These are phyloP conservation scores for Piezodorus guildinii DNA, from an alignment of 1,140 invertebrate species.

Conservation along the genomic window DNA sequence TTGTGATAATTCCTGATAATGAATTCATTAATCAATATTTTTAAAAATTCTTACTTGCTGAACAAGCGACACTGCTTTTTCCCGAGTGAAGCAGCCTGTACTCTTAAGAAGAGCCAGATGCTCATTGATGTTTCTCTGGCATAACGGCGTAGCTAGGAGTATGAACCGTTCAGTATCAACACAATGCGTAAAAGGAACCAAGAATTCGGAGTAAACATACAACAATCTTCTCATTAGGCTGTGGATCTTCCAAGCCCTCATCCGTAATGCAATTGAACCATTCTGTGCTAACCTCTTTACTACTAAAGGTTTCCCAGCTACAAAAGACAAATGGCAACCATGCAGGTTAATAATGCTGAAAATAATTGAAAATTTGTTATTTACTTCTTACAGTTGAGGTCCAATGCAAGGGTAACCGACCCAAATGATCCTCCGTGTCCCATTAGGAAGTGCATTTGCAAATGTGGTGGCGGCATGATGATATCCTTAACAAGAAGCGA, in stretches of 20 bases:
- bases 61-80: conserved; percentile 8
- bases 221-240: conserved; percentile 1
- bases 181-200: conserved; percentile 19
- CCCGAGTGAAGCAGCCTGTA: not conserved
- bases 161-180: not conserved
- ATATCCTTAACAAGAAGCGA: not conserved
- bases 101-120: conserved; percentile 8
- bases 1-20: too few species aligned
- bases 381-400: conserved; percentile 2
- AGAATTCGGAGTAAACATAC: conserved; percentile 1
- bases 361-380: not conserved
- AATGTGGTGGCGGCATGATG: not conserved
- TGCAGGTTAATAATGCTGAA: not conserved
- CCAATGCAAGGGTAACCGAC: conserved; percentile 6
- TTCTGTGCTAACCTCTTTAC: not conserved
- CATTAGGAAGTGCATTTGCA: not conserved
- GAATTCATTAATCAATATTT: too few species aligned
- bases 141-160: conserved; percentile 18
- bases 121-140: conserved; percentile 15
- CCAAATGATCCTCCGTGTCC: conserved; percentile 13
- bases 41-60: conserved; percentile 15
- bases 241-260: not conserved
- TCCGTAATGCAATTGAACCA: not conserved
- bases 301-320: not conserved
- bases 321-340: not conserved